Base-by-base conservation (phyloP, 2,113 vertebrate genomes). In the Artemisiospiza belli region DNA sequence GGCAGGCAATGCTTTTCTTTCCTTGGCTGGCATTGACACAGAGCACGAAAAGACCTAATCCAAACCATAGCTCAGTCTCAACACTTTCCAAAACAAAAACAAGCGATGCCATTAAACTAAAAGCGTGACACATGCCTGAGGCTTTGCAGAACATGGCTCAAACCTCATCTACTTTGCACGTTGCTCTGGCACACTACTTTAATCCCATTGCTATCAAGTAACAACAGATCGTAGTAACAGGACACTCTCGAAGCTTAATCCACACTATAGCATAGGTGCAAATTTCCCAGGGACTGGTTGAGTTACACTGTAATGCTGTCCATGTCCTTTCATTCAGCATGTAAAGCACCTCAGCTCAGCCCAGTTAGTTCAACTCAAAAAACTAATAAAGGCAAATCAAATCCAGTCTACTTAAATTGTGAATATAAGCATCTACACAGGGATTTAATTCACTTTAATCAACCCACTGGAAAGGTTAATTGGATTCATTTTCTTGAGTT, bases 401-500 rank as follows among this genome's bases (percentile, higher is more conserved):
- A 78, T 75, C 28, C 63, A 80, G 23, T 12, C 51, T 70, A 69
- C 59, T 66, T 70, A 39, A 59, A 82, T 58, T 82, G 64, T n/a
- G 43, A 78, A 15, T 72, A 81, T 33, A 33, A 63, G 23, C 10
- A 2, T 72, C 80, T 87, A 91, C 21, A 63, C 8, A 6, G 22
- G 46, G 30, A 92, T 59, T 94, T 78, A 84, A 94, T 68, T 95
- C 57, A 68, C 82, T 94, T 89, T 92, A 89, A 84, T 64, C 81
- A 87, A 93, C 43, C 37, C 70, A 54, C 51, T 61, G 37, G 44
- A 80, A 87, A 91, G 59, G 82, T 88, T 94, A 95, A 93, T 76
- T 68, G 85, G 88, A 87, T 96, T 93, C 9, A 62, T 94, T 92
- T 93, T 93, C 90, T 87, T 55, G 43, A 93, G 72, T 66, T 85